Evolutionary conservation across 2,888 invertebrate species (phyloP).

Genomic region (Terebella lapidaria): DNA sequence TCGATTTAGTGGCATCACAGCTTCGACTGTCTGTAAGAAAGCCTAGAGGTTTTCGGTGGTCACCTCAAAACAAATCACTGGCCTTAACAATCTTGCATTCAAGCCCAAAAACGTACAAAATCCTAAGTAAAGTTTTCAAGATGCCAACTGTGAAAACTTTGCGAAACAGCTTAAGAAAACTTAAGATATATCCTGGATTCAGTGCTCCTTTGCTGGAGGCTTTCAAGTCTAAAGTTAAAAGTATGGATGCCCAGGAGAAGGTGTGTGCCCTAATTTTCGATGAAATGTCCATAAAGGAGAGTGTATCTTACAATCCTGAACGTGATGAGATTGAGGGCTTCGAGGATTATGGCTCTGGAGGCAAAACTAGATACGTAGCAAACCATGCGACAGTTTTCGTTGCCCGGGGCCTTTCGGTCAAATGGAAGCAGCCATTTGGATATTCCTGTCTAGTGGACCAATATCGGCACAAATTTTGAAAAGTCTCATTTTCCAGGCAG

Average conservation of each 20-base stretch:
- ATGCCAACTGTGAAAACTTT: slow-evolving; percentile 2
- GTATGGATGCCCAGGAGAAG: too few species aligned
- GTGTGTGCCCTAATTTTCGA: too few species aligned
- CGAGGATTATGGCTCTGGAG: slow-evolving; percentile 1
- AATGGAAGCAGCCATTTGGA: slow-evolving; percentile 8
- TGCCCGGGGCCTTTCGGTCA: background rate
- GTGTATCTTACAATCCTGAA: background rate
- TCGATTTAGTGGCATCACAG: background rate
- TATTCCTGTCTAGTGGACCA: slow-evolving; percentile 6
- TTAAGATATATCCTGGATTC: too few species aligned
- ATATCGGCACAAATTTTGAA: background rate
- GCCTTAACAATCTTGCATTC: slow-evolving; percentile 1
- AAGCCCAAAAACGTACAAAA: background rate
- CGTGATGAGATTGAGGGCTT: slow-evolving; percentile 3
- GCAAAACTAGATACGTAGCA: slow-evolving; percentile 2
- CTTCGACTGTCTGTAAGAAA: background rate
- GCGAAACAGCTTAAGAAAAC: too few species aligned
- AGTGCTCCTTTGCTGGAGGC: too few species aligned
- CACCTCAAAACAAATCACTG: background rate
- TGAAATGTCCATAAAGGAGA: too few species aligned
- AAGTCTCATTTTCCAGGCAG: background rate
- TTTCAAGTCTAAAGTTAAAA: too few species aligned
- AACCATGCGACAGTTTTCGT: slow-evolving; percentile 11
- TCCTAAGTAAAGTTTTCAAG: background rate
- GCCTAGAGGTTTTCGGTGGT: background rate